Evolutionary conservation across 2,797 vertebrate species (phyloP).

Genomic region (Pangasius djambal): DNA sequence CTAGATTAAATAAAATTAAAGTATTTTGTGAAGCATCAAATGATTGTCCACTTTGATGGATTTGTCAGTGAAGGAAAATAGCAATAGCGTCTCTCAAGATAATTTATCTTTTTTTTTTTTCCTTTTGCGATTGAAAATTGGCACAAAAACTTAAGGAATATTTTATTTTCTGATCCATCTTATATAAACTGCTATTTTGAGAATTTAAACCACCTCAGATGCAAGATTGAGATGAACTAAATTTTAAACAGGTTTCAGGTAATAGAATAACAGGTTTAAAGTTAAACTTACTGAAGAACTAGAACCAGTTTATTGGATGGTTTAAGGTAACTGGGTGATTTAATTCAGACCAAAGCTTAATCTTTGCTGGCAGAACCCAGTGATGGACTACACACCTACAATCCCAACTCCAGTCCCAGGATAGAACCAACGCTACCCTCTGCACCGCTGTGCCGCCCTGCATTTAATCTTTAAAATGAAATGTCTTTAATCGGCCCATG

Average conservation of each 20-base stretch:
- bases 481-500: too few species aligned
- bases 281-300: not conserved
- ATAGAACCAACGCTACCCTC: not conserved
- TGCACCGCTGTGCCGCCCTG: not conserved
- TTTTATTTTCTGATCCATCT: not conserved
- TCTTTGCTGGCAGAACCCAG: not conserved
- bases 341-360: not conserved
- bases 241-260: not conserved
- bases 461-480: not conserved
- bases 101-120: not conserved
- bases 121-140: not conserved
- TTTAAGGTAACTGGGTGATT: not conserved
- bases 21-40: not conserved
- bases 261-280: too few species aligned
- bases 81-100: not conserved
- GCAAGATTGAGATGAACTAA: not conserved
- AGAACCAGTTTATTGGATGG: not conserved
- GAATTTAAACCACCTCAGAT: not conserved
- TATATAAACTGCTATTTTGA: not conserved
- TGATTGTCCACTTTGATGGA: not conserved
- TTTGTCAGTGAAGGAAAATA: not conserved
- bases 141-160: not conserved
- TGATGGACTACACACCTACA: not conserved
- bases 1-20: not conserved
- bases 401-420: not conserved